phyloP scores from a whole-genome alignment of 35 echinoderm and acorn worm genomes.

The Diadema setosum region DNA sequence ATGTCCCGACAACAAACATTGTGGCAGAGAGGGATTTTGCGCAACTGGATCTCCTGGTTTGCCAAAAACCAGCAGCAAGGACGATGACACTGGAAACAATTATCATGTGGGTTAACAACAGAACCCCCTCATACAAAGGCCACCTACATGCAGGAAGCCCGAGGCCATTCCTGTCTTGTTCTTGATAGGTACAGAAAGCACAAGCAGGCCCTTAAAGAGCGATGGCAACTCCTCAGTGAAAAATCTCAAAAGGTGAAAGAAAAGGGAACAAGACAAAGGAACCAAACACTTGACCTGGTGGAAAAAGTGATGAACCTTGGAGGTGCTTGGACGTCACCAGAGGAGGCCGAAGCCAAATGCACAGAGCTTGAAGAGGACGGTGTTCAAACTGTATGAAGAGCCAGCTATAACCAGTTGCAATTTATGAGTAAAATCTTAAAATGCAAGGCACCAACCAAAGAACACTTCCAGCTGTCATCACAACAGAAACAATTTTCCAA shows the following conservation, averaged over 20 bases:
- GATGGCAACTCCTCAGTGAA: background rate
- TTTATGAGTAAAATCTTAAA: background rate
- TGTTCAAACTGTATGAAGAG: background rate
- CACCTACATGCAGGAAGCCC: background rate
- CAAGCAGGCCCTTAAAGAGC: background rate
- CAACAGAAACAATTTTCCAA: background rate
- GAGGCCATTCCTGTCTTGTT: background rate
- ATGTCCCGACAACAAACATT: constrained; percentile 51
- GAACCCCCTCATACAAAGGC: background rate
- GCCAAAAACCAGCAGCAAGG: constrained; percentile 61
- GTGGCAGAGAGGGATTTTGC: constrained; percentile 65
- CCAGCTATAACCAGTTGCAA: background rate
- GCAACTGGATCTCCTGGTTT: constrained; percentile 33
- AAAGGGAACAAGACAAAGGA: background rate
- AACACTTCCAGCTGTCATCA: background rate
- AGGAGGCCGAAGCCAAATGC: background rate
- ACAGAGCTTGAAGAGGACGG: background rate
- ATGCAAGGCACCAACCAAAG: constrained; percentile 1
- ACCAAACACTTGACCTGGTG: background rate
- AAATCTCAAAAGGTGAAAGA: constrained; percentile 8
- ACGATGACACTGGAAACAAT: constrained; percentile 41
- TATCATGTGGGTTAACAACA: constrained; percentile 64
- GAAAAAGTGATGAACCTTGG: background rate
- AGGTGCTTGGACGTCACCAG: constrained; percentile 10
- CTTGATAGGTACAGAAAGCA: constrained; percentile 11